Evolutionary conservation across 2,113 vertebrate species (phyloP), one percentile per base, ranked within the genome.

Genomic region (Psettodes erumei): DNA sequence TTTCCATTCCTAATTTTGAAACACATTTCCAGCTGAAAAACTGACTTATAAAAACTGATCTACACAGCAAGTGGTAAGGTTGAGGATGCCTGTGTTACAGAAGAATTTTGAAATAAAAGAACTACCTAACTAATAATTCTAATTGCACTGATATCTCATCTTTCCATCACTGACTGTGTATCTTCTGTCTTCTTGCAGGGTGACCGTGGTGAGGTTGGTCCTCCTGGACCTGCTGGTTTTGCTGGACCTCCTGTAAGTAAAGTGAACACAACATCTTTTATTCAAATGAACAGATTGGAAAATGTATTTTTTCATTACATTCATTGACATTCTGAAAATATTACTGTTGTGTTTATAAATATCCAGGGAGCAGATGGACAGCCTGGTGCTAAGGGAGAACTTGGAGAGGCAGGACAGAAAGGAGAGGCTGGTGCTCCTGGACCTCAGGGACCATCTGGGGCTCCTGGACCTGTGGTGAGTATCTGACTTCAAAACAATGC

Each of bases 221-320:
- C 97, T 77, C 95, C 97, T 6, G 98, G 98, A 35, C 97, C 97
- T 89, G 97, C 97, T 94, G 98, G 97, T 71, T 99, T 99, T 48
- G 97, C 98, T 90, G 98, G 98, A 89, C 97, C 98, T 83, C 98
- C 97, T 58, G 98, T 99, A 75, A 97, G 97, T 97, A 87, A 64
- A 83, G 33, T 50, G 43, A 53, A 43, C 54, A 15, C 30, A 32
- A 55, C 37, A 38, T 0, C 3, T 54, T 50, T 16, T 38, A 2
- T 35, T 75, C 1, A 33, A 2, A 32, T 40, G 0, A 28, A 55
- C 16, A 25, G 27, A 30, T 19, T 30, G 1, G 37, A 60, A 21
- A 23, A 33, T 25, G 0, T 16, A 33, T 6, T 40, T 18, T 7
- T 32, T 18, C 8, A 6, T 53, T 4, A 9, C 3, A 45, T 60